Evolutionary conservation across 2,797 vertebrate genomes (phyloP), one percentile per base, ranked within the genome.

Genomic region (Leptatherina wallacei): DNA sequence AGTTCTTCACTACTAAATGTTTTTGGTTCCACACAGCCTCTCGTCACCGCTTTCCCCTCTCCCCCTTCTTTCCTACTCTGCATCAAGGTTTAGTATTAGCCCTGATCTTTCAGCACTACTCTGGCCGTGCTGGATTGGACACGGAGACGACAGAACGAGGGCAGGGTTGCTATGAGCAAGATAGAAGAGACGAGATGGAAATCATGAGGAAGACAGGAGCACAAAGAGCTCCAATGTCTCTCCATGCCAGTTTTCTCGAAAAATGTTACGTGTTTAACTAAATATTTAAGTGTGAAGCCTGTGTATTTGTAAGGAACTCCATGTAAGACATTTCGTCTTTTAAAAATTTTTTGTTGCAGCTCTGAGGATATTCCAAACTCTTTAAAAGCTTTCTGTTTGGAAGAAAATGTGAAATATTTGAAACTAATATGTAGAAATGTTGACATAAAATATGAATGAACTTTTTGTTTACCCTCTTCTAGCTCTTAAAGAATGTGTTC

Each of bases 111-210:
- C 88, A 86, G 80, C 82, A 71, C 69, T 75, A 35, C 82, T 86
- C 84, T 64, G 84, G 73, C 77, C 57, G 3, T 33, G 73, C 79
- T 13, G 83, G 85, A 85, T 6, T 55, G 71, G 71, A 85, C 71
- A 65, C 61, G 30, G 77, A 86, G 68, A 60, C 62, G 90, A 92
- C 86, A 90, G 89, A 92, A 85, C 70, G 73, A 84, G 90, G 89
- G 59, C 85, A 88, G 62, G 64, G 61, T 40, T 6, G 59, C 73
- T 67, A 52, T 62, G 73, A 67, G 65, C 72, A 33, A 55, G 72
- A 47, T 18, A 9, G 24, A 57, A 12, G 18, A 42, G 60, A 33
- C 22, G 49, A 67, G 60, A 73, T 40, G 59, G 57, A 65, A 75
- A 61, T 35, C 51, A 36, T 56, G 47, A 22, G 6, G 22, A 16